These are phyloP conservation scores for Spodoptera frugiperda DNA, from an alignment of 1,140 invertebrate genomes.

Conservation along the genomic window DNA sequence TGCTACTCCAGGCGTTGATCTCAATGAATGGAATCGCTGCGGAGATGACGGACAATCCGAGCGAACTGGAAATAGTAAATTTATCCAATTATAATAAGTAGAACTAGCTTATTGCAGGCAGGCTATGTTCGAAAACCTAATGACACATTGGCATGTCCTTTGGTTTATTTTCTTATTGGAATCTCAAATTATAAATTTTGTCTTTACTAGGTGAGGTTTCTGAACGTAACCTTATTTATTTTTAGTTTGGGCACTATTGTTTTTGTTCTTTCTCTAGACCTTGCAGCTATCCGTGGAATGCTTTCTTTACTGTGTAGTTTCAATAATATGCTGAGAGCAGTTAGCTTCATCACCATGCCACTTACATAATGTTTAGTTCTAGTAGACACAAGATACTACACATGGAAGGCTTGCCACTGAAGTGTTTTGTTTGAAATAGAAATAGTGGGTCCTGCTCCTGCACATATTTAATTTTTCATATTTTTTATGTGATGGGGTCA, in stretches of 20 bases:
- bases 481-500: neutral
- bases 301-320: conserved; percentile 22
- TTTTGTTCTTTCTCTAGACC: conserved; percentile 52
- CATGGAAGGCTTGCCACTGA: neutral
- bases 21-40: conserved; percentile 80
- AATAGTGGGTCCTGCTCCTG: neutral
- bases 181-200: conserved; percentile 60
- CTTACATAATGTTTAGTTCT: neutral
- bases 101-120: conserved; percentile 69
- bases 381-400: neutral
- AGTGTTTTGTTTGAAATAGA: neutral
- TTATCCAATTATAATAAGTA: conserved; percentile 72
- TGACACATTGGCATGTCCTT: conserved; percentile 33
- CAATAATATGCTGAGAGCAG: neutral
- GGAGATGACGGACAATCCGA: conserved; percentile 71
- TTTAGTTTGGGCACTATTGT: conserved; percentile 63
- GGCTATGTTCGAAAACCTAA: conserved; percentile 85
- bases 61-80: conserved; percentile 80
- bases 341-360: conserved; percentile 4
- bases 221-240: conserved; percentile 82
- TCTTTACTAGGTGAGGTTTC: conserved; percentile 73
- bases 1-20: conserved; percentile 77
- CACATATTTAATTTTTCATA: neutral
- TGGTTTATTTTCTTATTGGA: conserved; percentile 26
- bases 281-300: conserved; percentile 42